Conservation (phyloP, 2,113 vertebrate genomes). For the Dromaius novaehollandiae region DNA sequence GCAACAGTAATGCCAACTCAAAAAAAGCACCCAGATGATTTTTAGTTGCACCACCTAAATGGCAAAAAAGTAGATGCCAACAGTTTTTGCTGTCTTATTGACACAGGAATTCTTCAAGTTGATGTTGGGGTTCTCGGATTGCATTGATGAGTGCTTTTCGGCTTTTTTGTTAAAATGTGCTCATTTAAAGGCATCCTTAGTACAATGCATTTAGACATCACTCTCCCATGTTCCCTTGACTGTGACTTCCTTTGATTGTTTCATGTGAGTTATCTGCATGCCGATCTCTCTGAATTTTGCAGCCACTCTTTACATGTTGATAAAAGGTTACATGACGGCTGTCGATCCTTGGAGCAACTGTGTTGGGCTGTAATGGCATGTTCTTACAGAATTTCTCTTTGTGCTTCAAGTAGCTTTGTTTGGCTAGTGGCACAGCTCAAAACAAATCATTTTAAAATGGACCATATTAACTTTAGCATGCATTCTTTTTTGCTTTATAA, state of each 20-base stretch:
- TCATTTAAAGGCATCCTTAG: not conserved
- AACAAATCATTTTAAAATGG: not conserved
- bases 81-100: not conserved
- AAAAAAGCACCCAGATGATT: not conserved
- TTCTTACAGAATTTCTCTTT: not conserved
- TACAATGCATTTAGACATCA: not conserved
- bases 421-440: not conserved
- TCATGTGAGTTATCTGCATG: not conserved
- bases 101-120: not conserved
- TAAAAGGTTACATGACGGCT: not conserved
- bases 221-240: not conserved
- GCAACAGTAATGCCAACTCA: not conserved
- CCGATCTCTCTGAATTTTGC: not conserved
- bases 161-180: not conserved
- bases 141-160: not conserved
- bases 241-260: conserved; percentile 9
- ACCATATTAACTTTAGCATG: not conserved
- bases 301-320: not conserved
- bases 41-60: not conserved
- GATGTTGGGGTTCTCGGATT: not conserved
- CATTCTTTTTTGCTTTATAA: not conserved
- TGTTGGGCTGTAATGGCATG: not conserved
- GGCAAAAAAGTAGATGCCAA: not conserved
- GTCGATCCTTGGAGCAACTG: not conserved
- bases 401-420: not conserved